Base-by-base conservation (phyloP, 2,888 invertebrate genomes). In the Oscheius sp. region DNA sequence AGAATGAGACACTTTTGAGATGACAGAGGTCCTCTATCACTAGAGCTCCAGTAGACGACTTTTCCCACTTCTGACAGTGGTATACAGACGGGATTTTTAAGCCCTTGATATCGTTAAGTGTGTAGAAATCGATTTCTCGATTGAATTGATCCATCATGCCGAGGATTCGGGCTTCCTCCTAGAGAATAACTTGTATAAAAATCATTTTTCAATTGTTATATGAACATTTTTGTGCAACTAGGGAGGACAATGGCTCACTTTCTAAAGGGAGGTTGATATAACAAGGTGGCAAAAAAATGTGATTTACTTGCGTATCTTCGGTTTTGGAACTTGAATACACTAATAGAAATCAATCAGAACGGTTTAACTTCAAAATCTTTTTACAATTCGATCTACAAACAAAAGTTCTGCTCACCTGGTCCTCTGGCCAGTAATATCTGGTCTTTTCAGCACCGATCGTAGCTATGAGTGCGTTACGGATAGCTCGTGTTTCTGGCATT, bases 401-500 rank as follows among this genome's bases (percentile, higher is more conserved):
- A 7, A 5, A 42, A 50, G 32, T 60, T 68, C 3, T 10, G 1
- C 42, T 48, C 37, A 70, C 70, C 32, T 47, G 42, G 2, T 70
- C 58, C 13, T 47, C 37, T 32, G 57, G n/a, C 37, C 21, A 47
- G 32, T 58, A 68, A 37, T 55, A 37, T 21, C 53, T 76, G 1
- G 81, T 72, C 66, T 74, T 62, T 29, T 75, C 71, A 21, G 59
- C 48, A 47, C 73, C 48, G 3, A 77, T 76, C 1, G 81, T 81
- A 29, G 55, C 71, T 37, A 79, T 79, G 0, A 81, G 70, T 13
- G 81, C 81, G 2, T 70, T 75, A 62, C 70, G 76, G 53, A 81
- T 81, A 37, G 79, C 76, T 4, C 73, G 62, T 9, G 81, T 81
- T 57, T 81, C 81, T 11, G 81, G 81, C 77, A 79, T 79, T 70